Evolutionary conservation across 2,888 invertebrate species (phyloP).

Genomic region (Geophilus truncorum): DNA sequence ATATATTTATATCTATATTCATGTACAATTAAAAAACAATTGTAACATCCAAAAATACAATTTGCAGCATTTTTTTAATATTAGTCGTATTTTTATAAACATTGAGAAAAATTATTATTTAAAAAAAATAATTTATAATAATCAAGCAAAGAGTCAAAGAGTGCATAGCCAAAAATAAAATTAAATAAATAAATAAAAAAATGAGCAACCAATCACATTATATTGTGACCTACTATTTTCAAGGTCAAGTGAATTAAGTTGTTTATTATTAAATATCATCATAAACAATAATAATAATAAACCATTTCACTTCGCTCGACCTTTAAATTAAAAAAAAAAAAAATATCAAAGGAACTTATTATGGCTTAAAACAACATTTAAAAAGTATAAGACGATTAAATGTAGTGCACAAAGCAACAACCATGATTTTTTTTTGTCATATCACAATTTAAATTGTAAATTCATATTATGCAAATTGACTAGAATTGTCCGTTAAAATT

Average conservation of each 20-base stretch:
- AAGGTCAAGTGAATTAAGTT: neutral
- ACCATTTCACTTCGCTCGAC: no score
- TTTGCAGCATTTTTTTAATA: neutral
- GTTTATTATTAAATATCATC: neutral
- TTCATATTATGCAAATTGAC: neutral
- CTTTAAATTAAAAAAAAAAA: no score
- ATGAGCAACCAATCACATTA: neutral
- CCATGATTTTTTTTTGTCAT: neutral
- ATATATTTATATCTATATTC: neutral
- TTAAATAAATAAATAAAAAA: neutral
- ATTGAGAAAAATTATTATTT: no score
- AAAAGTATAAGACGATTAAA: no score
- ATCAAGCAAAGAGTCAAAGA: neutral
- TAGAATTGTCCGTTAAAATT: conserved; percentile 39
- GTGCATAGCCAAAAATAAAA: neutral
- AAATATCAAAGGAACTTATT: no score
- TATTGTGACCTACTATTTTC: neutral
- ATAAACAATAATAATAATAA: neutral
- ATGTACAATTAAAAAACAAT: neutral
- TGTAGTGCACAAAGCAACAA: neutral
- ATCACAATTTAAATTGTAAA: neutral
- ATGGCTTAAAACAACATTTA: no score
- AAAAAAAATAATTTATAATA: neutral
- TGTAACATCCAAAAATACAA: conserved; percentile 1
- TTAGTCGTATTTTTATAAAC: neutral